phyloP scores from a whole-genome alignment of 1,140 invertebrate genomes.

The Mesaphorura yosii region DNA sequence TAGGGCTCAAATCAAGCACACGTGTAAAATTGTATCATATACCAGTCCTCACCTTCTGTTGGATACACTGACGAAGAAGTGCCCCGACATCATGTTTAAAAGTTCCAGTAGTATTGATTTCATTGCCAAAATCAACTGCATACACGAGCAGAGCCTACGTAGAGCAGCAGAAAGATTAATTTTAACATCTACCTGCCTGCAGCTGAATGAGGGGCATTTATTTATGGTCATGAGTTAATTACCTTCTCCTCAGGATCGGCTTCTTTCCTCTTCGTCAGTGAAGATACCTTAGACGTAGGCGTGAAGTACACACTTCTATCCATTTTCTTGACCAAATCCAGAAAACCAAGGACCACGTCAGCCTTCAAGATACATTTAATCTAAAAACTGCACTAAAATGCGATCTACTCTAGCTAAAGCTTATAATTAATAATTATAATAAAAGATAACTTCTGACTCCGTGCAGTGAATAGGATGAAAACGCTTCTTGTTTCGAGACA shows the following conservation, averaged over 20 bases:
- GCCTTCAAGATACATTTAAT: too few relatives aligned
- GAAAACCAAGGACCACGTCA: not conserved
- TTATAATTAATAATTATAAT: not conserved
- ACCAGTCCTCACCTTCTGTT: conserved; percentile 24
- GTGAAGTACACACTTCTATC: not conserved
- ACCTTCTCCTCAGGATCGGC: not conserved
- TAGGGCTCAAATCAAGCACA: not conserved
- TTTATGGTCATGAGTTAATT: not conserved
- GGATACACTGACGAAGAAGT: conserved; percentile 12
- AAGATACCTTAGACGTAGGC: not conserved
- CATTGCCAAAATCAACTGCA: too few relatives aligned
- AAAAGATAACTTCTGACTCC: not conserved
- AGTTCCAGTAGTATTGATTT: too few relatives aligned
- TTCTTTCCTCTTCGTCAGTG: not conserved
- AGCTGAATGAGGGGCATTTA: too few relatives aligned
- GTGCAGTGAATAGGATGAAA: not conserved
- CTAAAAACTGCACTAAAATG: not conserved
- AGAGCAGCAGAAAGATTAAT: not conserved
- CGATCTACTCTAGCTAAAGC: not conserved
- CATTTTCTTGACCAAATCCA: conserved; percentile 1
- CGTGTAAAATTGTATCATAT: not conserved
- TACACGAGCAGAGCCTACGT: not conserved
- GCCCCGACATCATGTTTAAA: not conserved
- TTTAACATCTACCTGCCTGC: too few relatives aligned
- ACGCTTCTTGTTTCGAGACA: not conserved